Percentiles rank a stretch among this genome's conserved stretches.
These are phyloP conservation scores for Philantomba maxwellii DNA, from an alignment of 2,113 vertebrate genomes.

Conservation along the genomic window DNA sequence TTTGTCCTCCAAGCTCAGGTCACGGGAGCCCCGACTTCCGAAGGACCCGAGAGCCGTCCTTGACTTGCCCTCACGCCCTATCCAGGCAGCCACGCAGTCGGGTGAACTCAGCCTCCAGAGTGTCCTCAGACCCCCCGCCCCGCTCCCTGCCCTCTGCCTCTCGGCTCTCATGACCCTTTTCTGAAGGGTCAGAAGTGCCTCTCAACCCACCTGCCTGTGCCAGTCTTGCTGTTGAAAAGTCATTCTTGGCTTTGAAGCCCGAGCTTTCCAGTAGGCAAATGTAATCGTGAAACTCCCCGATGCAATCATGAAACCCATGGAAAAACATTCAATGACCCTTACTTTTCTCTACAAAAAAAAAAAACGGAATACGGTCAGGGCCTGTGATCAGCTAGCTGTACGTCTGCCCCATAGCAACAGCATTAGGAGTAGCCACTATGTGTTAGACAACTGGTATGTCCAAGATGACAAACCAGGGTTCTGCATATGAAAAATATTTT, in stretches of 20 bases:
- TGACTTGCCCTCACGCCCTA: neutral
- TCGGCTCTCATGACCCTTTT: neutral
- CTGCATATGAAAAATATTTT: neutral
- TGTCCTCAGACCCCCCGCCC: neutral
- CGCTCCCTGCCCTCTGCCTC: neutral
- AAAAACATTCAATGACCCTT: neutral
- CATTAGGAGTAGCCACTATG: neutral
- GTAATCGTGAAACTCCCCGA: neutral
- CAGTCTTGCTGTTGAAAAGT: neutral
- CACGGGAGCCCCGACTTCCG: accelerated
- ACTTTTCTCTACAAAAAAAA: neutral
- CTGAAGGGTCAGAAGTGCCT: neutral
- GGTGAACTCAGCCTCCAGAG: neutral
- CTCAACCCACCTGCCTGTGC: neutral
- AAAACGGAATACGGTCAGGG: no score
- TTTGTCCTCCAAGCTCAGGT: neutral
- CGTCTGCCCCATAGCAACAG: neutral
- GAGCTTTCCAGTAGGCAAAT: neutral
- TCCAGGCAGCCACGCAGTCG: neutral
- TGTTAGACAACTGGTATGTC: neutral
- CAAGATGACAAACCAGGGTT: neutral
- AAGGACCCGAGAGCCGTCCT: neutral
- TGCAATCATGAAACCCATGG: neutral
- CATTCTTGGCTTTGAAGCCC: neutral
- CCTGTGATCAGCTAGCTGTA: neutral